Evolutionary conservation across 2,113 vertebrate species (phyloP).

Genomic region (Gambusia affinis): DNA sequence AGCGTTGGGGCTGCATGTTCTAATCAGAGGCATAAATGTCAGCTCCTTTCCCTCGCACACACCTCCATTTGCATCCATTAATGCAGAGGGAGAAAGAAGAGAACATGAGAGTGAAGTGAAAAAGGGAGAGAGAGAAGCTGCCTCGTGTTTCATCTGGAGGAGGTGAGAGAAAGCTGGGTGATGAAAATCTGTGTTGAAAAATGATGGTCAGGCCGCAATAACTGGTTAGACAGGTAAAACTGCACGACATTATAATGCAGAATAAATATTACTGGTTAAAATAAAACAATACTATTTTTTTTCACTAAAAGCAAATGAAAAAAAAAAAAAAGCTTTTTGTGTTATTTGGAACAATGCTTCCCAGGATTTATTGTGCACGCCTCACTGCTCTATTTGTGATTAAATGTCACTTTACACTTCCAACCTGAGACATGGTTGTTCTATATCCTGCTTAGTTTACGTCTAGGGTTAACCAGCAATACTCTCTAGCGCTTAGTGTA

Average conservation of each 20-base stretch:
- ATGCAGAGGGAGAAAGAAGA: conserved; percentile 51
- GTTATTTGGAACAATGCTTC: not conserved
- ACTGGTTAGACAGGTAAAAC: conserved; percentile 1
- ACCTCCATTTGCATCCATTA: conserved; percentile 77
- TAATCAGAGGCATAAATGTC: conserved; percentile 81
- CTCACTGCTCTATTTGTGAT: not conserved
- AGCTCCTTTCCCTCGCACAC: conserved; percentile 70
- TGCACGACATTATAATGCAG: not conserved
- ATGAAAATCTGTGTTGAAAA: conserved; percentile 15
- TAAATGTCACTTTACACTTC: not conserved
- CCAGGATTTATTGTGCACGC: not conserved
- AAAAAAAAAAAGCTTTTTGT: not conserved
- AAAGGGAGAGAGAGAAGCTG: conserved; percentile 28
- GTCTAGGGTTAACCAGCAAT: no score
- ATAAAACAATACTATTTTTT: not conserved
- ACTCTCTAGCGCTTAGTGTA: not conserved
- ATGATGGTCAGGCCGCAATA: conserved; percentile 7
- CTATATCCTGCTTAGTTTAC: not conserved
- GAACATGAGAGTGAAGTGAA: conserved; percentile 49
- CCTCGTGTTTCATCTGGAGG: conserved; percentile 42
- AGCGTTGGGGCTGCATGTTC: conserved; percentile 70
- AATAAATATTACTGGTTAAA: not conserved
- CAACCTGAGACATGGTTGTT: not conserved
- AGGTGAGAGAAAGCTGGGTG: conserved; percentile 24
- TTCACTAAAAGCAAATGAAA: not conserved